Evolutionary conservation across 92 coral and sea anemone species (phyloP).

Genomic region (Phenganax marumi): DNA sequence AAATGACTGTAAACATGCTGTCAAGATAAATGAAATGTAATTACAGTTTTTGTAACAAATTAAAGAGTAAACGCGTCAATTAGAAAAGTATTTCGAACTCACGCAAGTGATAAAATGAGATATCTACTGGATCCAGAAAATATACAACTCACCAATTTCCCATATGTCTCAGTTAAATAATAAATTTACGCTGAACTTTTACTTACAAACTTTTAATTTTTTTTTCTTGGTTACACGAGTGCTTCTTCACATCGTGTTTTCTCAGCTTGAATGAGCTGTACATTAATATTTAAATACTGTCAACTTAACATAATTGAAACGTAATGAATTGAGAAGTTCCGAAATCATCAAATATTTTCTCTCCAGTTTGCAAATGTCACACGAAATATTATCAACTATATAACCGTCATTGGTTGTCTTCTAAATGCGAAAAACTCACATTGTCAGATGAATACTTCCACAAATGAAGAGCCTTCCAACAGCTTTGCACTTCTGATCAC

Average conservation of each 20-base stretch:
- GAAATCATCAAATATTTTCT: background rate
- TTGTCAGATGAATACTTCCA: too few species aligned
- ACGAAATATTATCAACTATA: background rate
- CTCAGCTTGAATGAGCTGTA: constrained; percentile 17
- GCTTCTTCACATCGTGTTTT: background rate
- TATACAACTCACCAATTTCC: background rate
- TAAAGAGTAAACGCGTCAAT: background rate
- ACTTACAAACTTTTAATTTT: background rate
- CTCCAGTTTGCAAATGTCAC: background rate
- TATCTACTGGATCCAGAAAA: background rate
- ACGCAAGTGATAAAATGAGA: too few species aligned
- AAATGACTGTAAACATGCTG: background rate
- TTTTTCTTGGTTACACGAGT: background rate
- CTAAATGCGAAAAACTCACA: too few species aligned
- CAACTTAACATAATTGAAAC: background rate
- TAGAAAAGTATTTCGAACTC: too few species aligned
- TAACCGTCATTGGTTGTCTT: too few species aligned
- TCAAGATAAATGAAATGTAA: constrained; percentile 12
- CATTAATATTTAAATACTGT: constrained; percentile 32
- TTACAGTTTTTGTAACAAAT: background rate
- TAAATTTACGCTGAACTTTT: background rate
- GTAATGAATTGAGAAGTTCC: background rate
- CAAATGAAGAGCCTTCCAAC: too few species aligned
- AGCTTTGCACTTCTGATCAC: too few species aligned
- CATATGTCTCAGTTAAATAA: background rate